Evolutionary conservation across 2,113 vertebrate species (phyloP).

Genomic region (Oostethus manadensis): DNA sequence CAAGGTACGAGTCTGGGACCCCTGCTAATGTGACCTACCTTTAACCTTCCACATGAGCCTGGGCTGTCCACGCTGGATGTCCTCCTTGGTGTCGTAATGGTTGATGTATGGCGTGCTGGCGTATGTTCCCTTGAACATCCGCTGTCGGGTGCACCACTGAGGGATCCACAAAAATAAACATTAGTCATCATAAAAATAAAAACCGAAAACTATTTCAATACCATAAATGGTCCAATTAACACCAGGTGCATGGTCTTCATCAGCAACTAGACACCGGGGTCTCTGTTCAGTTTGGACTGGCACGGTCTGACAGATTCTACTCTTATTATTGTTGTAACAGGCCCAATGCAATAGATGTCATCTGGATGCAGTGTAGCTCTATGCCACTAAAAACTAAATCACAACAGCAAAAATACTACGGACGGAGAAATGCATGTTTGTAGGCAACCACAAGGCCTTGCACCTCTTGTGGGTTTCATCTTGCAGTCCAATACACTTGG

Average conservation of each 20-base stretch:
- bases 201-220: neutral
- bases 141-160: constrained; percentile 58
- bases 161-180: constrained; percentile 8
- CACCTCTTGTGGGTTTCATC: neutral
- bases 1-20: no score
- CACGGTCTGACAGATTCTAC: no score
- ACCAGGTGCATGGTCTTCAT: no score
- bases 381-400: neutral
- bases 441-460: neutral
- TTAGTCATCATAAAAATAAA: neutral
- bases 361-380: neutral
- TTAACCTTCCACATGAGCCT: constrained; percentile 35
- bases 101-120: constrained; percentile 52
- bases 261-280: no score
- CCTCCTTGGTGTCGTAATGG: constrained; percentile 56
- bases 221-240: no score
- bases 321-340: no score
- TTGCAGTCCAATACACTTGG: neutral
- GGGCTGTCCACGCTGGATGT: constrained; percentile 40
- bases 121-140: constrained; percentile 65
- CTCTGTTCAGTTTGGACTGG: no score
- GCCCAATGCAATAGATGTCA: neutral
- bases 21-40: constrained; percentile 53
- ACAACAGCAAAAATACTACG: neutral
- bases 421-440: neutral